Evolutionary conservation across 64 coral and sea anemone genomes (phyloP).

Genomic region (Anthopleura sola): DNA sequence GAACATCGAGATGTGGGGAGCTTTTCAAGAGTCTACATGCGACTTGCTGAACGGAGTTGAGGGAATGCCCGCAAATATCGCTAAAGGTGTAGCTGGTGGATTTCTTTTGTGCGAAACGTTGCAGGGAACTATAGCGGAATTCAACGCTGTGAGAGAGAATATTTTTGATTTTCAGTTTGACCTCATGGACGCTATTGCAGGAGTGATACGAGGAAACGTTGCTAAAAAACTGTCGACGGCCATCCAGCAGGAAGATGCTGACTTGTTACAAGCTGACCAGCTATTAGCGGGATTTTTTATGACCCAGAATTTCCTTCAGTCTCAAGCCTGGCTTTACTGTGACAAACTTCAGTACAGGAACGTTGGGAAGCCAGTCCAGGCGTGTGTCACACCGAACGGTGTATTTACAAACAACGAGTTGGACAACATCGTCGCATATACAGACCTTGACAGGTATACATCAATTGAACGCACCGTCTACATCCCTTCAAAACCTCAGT

Average conservation of each 20-base stretch:
- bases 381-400: too few relatives aligned
- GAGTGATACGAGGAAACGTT: not conserved
- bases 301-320: too few relatives aligned
- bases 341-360: too few relatives aligned
- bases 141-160: constrained; percentile 45
- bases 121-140: constrained; percentile 59
- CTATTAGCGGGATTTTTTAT: too few relatives aligned
- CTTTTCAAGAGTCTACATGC: constrained; percentile 36
- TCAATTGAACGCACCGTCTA: constrained; percentile 30
- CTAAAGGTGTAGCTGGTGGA: constrained; percentile 16
- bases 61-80: not conserved
- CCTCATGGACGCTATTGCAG: not conserved
- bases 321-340: too few relatives aligned
- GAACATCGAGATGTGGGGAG: constrained; percentile 50
- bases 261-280: too few relatives aligned
- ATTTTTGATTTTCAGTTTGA: constrained; percentile 70
- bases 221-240: too few relatives aligned
- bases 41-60: constrained; percentile 18
- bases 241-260: too few relatives aligned
- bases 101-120: constrained; percentile 47
- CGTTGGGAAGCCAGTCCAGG: too few relatives aligned
- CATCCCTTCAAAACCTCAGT: constrained; percentile 64
- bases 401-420: too few relatives aligned
- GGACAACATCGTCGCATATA: too few relatives aligned
- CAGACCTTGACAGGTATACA: too few relatives aligned